phyloP scores from a whole-genome alignment of 1,140 invertebrate genomes.

The Monomorium pharaonis region DNA sequence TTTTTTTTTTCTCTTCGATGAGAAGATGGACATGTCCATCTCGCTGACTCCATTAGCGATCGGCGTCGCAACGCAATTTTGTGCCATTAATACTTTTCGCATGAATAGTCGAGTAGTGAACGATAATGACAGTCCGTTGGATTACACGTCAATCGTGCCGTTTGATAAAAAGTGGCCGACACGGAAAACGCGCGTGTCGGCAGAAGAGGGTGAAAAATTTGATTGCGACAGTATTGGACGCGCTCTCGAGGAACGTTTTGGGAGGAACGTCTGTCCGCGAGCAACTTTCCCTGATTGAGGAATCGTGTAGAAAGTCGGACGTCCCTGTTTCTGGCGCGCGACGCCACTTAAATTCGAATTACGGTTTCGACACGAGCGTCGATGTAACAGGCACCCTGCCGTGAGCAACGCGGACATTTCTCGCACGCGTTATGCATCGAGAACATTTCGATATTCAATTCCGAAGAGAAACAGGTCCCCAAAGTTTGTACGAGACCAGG shows the following conservation, averaged over 20 bases:
- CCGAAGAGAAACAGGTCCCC: not conserved
- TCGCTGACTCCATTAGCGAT: not conserved
- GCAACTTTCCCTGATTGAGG: constrained; percentile 9
- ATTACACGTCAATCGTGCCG: not conserved
- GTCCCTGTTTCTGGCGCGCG: not conserved
- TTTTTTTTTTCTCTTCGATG: not conserved
- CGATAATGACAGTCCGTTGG: not conserved
- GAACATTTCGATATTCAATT: not conserved
- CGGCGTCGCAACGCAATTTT: not conserved
- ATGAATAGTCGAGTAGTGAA: not conserved
- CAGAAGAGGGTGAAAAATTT: not conserved
- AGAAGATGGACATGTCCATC: not conserved
- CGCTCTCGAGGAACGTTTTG: not conserved
- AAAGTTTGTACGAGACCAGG: not conserved
- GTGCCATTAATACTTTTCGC: constrained; percentile 3
- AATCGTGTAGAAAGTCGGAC: constrained; percentile 30
- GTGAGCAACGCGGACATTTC: not conserved
- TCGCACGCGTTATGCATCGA: not conserved
- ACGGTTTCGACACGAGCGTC: constrained; percentile 6
- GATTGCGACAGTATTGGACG: not conserved
- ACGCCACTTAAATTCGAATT: constrained; percentile 46
- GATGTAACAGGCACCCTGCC: not conserved
- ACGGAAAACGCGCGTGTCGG: not conserved
- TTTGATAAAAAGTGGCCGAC: not conserved
- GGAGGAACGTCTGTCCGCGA: not conserved